These are phyloP conservation scores for Cygnus buccinator DNA, from an alignment of 2,113 vertebrate species.

Conservation along the genomic window DNA sequence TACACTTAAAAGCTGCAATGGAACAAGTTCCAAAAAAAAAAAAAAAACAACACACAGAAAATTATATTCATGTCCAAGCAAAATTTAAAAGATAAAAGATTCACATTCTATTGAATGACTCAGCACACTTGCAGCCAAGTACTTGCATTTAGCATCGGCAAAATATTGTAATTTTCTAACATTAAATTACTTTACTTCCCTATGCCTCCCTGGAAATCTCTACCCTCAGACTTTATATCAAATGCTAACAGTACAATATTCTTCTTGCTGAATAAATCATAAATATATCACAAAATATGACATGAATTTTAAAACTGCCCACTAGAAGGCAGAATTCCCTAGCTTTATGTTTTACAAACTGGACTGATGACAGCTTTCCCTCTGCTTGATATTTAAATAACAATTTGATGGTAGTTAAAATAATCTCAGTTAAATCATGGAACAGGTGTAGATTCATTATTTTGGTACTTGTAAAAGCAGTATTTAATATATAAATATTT, in stretches of 20 bases:
- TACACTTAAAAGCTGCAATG: neutral
- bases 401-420: neutral
- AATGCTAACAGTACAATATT: conserved; percentile 2
- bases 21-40: neutral
- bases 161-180: neutral
- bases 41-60: neutral
- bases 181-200: neutral
- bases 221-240: neutral
- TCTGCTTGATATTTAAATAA: conserved; percentile 10
- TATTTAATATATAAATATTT: neutral
- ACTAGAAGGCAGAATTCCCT: conserved; percentile 64
- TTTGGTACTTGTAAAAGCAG: neutral
- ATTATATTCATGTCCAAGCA: neutral
- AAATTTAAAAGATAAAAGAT: neutral
- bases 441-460: neutral
- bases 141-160: neutral
- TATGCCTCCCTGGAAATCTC: neutral
- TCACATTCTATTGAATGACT: conserved; percentile 5
- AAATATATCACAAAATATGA: neutral
- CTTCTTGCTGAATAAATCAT: neutral
- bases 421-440: neutral
- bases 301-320: conserved; percentile 27
- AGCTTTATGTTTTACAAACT: neutral
- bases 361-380: neutral
- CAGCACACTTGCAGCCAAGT: neutral